Conservation (phyloP, 2,888 invertebrate genomes). For the Hydrotaea diabolus region DNA sequence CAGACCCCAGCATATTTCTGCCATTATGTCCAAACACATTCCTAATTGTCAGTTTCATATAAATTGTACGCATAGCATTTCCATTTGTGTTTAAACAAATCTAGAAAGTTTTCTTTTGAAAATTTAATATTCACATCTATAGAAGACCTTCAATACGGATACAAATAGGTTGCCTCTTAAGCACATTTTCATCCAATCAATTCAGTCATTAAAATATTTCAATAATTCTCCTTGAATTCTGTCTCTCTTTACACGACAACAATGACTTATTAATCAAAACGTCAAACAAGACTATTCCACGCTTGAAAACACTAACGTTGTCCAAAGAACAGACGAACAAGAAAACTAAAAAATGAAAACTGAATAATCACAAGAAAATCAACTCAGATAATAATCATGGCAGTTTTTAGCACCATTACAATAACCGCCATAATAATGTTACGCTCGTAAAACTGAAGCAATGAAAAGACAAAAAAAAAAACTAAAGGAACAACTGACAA, state of each 20-base stretch:
- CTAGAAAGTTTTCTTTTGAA: too few relatives aligned
- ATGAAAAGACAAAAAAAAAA: not conserved
- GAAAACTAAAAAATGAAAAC: not conserved
- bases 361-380: conserved; percentile 15
- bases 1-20: too few relatives aligned
- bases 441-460: not conserved
- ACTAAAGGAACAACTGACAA: not conserved
- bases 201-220: not conserved
- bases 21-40: too few relatives aligned
- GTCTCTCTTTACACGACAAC: not conserved
- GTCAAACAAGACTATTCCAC: conserved; percentile 16
- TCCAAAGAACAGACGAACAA: not conserved
- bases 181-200: conserved; percentile 3
- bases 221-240: not conserved
- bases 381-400: conserved; percentile 40
- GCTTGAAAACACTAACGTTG: conserved; percentile 15
- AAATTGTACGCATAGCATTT: too few relatives aligned
- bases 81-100: too few relatives aligned
- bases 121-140: too few relatives aligned
- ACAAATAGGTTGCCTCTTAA: too few relatives aligned
- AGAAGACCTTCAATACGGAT: too few relatives aligned
- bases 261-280: conserved; percentile 32
- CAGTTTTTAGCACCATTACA: conserved; percentile 35
- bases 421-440: conserved; percentile 24
- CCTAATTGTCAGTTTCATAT: too few relatives aligned